phyloP scores from a whole-genome alignment of 2,113 vertebrate species.

The Toxotes chatareus region DNA sequence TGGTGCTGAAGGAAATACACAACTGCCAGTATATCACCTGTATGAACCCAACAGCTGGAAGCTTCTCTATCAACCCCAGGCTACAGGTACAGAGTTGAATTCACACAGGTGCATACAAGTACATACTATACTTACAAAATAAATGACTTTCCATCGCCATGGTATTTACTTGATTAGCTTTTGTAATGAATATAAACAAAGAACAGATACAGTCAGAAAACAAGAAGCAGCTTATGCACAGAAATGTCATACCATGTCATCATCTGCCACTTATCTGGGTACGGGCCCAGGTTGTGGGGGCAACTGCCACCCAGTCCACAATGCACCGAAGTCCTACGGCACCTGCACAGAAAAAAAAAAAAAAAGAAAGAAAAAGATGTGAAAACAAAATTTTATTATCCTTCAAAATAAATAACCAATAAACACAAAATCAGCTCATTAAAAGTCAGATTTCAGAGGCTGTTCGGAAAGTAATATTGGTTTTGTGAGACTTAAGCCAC shows the following conservation, averaged over 20 bases:
- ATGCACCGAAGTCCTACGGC: no score
- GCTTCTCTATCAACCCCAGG: constrained; percentile 92
- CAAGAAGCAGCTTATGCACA: no score
- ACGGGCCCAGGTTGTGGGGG: no score
- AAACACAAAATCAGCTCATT: background rate
- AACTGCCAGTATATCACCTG: constrained; percentile 93
- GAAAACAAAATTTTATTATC: background rate
- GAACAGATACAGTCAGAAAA: background rate
- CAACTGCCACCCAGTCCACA: no score
- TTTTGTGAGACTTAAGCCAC: background rate
- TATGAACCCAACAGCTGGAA: constrained; percentile 94
- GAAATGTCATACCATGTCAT: no score
- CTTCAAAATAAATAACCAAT: background rate
- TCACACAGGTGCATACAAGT: background rate
- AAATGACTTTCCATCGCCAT: background rate
- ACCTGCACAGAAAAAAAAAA: no score
- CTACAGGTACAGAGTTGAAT: constrained; percentile 84
- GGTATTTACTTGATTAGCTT: background rate
- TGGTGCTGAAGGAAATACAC: constrained; percentile 92
- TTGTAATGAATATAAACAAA: background rate
- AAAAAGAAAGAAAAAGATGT: no score
- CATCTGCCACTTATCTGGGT: no score
- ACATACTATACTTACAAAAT: background rate
- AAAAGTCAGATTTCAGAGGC: background rate
- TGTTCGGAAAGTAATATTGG: background rate